These are phyloP conservation scores for Macaria liturata DNA, from an alignment of 2,888 invertebrate genomes.

Conservation along the genomic window DNA sequence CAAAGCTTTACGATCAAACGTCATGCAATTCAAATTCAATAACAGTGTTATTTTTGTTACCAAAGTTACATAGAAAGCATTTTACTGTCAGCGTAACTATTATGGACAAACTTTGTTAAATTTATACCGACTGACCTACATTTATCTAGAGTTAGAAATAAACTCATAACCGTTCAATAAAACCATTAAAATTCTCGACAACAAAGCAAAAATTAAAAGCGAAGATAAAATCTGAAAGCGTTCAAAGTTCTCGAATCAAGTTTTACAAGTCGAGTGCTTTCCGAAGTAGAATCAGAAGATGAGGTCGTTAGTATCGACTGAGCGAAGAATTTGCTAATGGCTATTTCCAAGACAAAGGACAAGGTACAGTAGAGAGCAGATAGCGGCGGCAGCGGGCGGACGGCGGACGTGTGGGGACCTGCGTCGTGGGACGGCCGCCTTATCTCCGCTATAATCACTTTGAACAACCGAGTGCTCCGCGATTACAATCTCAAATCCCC, in stretches of 20 bases:
- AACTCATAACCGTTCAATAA: constrained; percentile 21
- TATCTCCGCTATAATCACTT: constrained; percentile 80
- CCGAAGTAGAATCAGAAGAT: constrained; percentile 32
- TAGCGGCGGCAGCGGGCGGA: constrained; percentile 40
- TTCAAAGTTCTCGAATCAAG: constrained; percentile 36
- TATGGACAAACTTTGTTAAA: no score
- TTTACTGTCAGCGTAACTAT: no score
- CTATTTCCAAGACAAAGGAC: constrained; percentile 41
- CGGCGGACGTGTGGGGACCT: constrained; percentile 8
- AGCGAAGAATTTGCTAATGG: constrained; percentile 39
- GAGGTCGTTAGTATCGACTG: constrained; percentile 36
- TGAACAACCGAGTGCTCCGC: constrained; percentile 76
- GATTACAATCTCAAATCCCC: constrained; percentile 80
- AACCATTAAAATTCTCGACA: constrained; percentile 26
- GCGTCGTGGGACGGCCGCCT: constrained; percentile 71
- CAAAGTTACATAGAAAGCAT: not conserved
- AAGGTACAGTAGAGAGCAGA: constrained; percentile 33
- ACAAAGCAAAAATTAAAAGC: constrained; percentile 31
- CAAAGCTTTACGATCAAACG: constrained; percentile 42
- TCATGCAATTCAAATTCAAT: constrained; percentile 57
- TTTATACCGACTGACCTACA: constrained; percentile 9
- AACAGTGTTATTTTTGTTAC: constrained; percentile 30
- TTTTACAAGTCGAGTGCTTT: constrained; percentile 40
- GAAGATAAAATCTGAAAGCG: constrained; percentile 30
- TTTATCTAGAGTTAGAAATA: constrained; percentile 6